Percentiles rank a stretch among this genome's conserved stretches.
phyloP scores from a whole-genome alignment of 2,113 vertebrate species.

The Tretioscincus oriximinensis region DNA sequence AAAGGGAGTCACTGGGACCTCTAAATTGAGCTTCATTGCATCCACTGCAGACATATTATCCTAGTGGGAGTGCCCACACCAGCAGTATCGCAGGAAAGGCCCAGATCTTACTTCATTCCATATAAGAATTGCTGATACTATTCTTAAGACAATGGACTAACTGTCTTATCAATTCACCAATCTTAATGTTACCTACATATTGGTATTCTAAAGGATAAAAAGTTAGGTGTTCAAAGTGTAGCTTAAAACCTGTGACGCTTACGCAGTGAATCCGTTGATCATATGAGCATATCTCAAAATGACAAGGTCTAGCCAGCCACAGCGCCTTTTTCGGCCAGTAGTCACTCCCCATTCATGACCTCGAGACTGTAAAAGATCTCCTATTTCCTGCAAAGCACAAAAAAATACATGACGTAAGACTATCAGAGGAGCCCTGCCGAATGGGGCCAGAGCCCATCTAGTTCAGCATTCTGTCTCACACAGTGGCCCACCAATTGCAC shows the following conservation, averaged over 20 bases:
- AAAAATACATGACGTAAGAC: not conserved
- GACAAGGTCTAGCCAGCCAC: constrained; percentile 95
- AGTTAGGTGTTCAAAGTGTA: constrained; percentile 68
- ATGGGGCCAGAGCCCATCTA: no score
- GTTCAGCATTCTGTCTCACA: no score
- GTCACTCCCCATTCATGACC: constrained; percentile 96
- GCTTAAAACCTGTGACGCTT: constrained; percentile 74
- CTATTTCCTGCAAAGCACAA: constrained; percentile 76
- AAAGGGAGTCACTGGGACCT: no score
- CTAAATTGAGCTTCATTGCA: no score
- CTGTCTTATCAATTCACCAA: constrained; percentile 49
- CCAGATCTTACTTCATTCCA: no score
- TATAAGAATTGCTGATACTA: not conserved
- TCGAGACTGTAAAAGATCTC: constrained; percentile 90
- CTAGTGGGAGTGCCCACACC: no score
- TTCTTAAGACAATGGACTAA: constrained; percentile 25
- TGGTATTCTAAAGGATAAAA: constrained; percentile 64
- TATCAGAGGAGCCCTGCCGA: no score
- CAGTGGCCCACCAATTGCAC: no score
- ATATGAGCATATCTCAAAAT: constrained; percentile 95
- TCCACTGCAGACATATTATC: no score
- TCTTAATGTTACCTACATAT: constrained; percentile 71
- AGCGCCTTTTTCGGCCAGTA: constrained; percentile 93
- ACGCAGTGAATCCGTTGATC: constrained; percentile 98
- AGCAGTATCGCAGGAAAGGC: no score